A percentile compares a stretch with the other conserved stretches of the same genome.
Conservation (phyloP, 92 coral and sea anemone species). For the Epizoanthus fatuus region DNA sequence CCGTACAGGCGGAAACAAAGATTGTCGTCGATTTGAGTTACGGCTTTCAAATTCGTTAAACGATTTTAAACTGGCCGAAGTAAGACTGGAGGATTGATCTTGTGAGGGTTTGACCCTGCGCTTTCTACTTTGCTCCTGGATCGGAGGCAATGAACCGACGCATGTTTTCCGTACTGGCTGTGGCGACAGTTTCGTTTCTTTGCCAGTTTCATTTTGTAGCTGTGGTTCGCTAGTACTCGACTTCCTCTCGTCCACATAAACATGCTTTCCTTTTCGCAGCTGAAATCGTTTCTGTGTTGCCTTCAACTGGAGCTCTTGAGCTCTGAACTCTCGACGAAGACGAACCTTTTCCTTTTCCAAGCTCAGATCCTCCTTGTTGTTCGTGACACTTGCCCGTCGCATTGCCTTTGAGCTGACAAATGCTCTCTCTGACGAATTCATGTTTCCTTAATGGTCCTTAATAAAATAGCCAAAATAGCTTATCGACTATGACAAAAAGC, state of each 20-base stretch:
- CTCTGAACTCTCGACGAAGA: slow-evolving; percentile 33
- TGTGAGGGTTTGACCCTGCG: background rate
- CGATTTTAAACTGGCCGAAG: slow-evolving; percentile 3
- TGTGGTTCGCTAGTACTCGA: background rate
- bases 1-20: slow-evolving; percentile 21
- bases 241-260: slow-evolving; percentile 1
- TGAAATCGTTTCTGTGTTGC: slow-evolving; percentile 39
- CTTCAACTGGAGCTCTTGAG: slow-evolving; percentile 26
- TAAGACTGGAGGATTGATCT: background rate
- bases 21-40: background rate
- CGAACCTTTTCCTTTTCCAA: slow-evolving; percentile 44
- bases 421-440: slow-evolving; percentile 10
- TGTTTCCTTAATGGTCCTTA: background rate
- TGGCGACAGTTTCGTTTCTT: background rate
- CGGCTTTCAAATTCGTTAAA: background rate
- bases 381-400: slow-evolving; percentile 23
- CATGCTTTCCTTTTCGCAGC: slow-evolving; percentile 24
- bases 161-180: background rate
- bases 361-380: slow-evolving; percentile 17
- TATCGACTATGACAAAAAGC: no score
- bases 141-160: slow-evolving; percentile 24
- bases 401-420: slow-evolving; percentile 1
- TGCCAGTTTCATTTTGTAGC: background rate
- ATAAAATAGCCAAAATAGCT: no score
- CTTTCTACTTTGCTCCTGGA: background rate